A percentile compares a stretch with the other conserved stretches of the same genome.
Conservation (phyloP, 1,140 invertebrate genomes). For the Aphaenogaster ashmeadi region DNA sequence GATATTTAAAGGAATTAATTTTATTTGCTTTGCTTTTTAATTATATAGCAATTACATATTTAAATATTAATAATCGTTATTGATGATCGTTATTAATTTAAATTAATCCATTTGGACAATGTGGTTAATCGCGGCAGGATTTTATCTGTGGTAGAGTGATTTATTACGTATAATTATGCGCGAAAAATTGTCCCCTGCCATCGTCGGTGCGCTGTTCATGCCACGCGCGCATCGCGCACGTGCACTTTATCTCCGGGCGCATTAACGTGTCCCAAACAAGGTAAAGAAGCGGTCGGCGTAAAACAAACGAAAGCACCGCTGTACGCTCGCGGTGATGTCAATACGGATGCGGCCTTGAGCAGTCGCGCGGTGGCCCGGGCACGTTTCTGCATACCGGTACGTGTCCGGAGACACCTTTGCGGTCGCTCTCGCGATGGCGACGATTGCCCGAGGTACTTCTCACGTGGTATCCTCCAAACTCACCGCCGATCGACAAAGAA, state of each 20-base stretch:
- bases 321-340: constrained; percentile 79
- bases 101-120: background rate
- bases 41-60: background rate
- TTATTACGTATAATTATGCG: constrained; percentile 18
- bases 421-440: constrained; percentile 27
- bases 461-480: constrained; percentile 45
- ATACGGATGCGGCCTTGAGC: constrained; percentile 81
- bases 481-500: background rate
- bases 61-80: background rate
- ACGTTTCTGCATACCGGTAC: constrained; percentile 78
- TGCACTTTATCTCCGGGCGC: constrained; percentile 61
- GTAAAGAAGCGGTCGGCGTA: constrained; percentile 64
- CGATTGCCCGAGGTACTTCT: constrained; percentile 19
- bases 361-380: constrained; percentile 72
- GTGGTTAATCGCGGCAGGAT: background rate
- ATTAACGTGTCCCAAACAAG: constrained; percentile 76
- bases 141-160: background rate
- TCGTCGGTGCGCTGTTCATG: background rate
- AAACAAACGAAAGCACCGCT: constrained; percentile 75
- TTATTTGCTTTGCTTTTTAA: background rate
- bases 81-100: background rate
- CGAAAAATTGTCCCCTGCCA: background rate
- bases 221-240: constrained; percentile 52
- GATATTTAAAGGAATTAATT: background rate
- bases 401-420: constrained; percentile 59